Conservation (phyloP, 1,140 invertebrate species). For the Araneus ventricosus region DNA sequence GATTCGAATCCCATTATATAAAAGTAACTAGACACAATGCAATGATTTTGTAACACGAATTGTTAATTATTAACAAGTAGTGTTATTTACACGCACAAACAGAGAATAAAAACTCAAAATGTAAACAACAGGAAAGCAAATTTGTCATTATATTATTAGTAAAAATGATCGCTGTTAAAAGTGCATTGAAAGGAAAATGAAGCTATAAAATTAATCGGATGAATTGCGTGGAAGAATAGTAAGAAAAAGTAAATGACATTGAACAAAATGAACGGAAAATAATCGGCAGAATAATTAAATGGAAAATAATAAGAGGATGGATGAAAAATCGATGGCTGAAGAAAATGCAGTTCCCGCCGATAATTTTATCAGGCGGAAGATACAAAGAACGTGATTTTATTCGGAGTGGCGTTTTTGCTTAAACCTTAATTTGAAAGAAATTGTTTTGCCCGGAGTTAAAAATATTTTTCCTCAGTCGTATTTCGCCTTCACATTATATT, state of each 20-base stretch:
- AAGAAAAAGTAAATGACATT: background rate
- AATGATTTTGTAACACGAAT: too few relatives aligned
- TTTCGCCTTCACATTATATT: too few relatives aligned
- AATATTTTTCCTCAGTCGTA: too few relatives aligned
- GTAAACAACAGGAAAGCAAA: background rate
- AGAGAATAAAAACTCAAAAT: background rate
- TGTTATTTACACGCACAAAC: background rate
- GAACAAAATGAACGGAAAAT: slow-evolving; percentile 7
- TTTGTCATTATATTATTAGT: background rate
- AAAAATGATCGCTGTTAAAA: background rate
- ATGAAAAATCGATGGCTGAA: background rate
- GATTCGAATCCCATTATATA: too few relatives aligned
- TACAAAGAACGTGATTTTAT: background rate
- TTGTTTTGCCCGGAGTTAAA: background rate
- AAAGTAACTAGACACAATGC: too few relatives aligned
- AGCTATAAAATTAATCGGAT: slow-evolving; percentile 8
- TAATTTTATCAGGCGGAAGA: background rate
- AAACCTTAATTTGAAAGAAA: background rate
- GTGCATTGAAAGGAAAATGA: background rate
- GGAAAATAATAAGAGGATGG: background rate
- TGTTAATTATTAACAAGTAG: too few relatives aligned
- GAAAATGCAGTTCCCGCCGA: background rate
- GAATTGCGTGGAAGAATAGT: background rate
- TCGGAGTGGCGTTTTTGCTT: background rate
- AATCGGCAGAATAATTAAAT: slow-evolving; percentile 4